These are phyloP conservation scores for Leucoma salicis DNA, from an alignment of 2,888 invertebrate genomes.

Conservation along the genomic window DNA sequence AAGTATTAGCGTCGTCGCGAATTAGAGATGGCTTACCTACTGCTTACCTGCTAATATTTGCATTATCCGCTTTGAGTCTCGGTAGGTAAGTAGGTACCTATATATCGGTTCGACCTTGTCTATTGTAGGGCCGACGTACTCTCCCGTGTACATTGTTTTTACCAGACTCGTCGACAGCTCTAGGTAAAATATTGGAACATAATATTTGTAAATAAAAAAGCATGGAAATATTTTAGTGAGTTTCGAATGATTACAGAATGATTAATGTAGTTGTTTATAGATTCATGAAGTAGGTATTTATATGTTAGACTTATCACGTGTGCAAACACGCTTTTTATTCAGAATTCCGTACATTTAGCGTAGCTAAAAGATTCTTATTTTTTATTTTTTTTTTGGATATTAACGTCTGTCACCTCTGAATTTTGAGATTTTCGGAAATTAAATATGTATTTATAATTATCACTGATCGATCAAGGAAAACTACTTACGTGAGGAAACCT, in stretches of 20 bases:
- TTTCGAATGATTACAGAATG: constrained; percentile 27
- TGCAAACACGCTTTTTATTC: constrained; percentile 5
- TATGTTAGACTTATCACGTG: constrained; percentile 11
- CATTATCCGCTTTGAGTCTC: constrained; percentile 30
- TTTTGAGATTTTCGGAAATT: too few relatives aligned
- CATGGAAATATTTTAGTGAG: constrained; percentile 16
- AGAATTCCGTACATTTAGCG: too few relatives aligned
- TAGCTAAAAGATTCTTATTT: too few relatives aligned
- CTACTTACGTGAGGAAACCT: too few relatives aligned
- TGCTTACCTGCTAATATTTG: too few relatives aligned
- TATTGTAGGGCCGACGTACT: constrained; percentile 39
- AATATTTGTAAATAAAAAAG: constrained; percentile 21
- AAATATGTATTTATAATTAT: too few relatives aligned
- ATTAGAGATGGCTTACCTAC: too few relatives aligned
- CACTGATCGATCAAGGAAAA: too few relatives aligned
- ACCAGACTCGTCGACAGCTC: constrained; percentile 22
- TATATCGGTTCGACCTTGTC: constrained; percentile 33
- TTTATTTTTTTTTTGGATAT: too few relatives aligned
- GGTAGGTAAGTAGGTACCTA: too few relatives aligned
- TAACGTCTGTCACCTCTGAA: too few relatives aligned
- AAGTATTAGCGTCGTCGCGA: too few relatives aligned
- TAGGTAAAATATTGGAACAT: constrained; percentile 25
- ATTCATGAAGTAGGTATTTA: constrained; percentile 21
- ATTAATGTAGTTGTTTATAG: constrained; percentile 32
- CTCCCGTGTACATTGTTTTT: constrained; percentile 17